These are phyloP conservation scores for Salvelinus namaycush DNA, from an alignment of 2,113 vertebrate species.

Conservation along the genomic window DNA sequence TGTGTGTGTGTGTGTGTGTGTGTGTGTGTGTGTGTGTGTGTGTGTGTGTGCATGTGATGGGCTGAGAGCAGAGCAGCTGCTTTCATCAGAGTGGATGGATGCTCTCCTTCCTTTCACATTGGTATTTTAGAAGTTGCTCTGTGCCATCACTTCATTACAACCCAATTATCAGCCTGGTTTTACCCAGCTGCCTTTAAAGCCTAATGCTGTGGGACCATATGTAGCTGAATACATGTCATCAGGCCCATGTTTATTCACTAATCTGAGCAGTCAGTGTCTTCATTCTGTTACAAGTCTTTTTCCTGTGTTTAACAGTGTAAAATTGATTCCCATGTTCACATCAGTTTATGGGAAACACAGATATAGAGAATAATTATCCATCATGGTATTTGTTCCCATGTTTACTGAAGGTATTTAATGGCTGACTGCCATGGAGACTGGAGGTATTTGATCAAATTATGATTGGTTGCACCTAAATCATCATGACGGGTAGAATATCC, in stretches of 20 bases:
- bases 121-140: conserved; percentile 1
- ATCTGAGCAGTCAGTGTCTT: neutral
- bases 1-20: no score
- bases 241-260: no score
- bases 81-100: conserved; percentile 6
- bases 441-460: neutral
- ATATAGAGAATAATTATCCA: neutral
- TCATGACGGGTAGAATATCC: neutral
- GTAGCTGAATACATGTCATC: neutral
- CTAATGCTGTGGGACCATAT: neutral
- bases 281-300: neutral
- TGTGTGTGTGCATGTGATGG: neutral
- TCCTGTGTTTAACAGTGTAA: neutral
- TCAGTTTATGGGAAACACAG: neutral
- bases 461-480: no score
- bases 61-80: neutral
- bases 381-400: neutral
- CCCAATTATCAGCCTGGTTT: neutral
- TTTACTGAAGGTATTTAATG: neutral
- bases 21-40: no score
- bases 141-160: conserved; percentile 6
- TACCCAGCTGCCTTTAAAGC: neutral
- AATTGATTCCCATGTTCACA: neutral
- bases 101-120: conserved; percentile 3
- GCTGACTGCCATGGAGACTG: neutral